A percentile compares a stretch with the other conserved stretches of the same genome.
These are phyloP conservation scores for Aethina tumida DNA, from an alignment of 1,140 invertebrate species.

Conservation along the genomic window DNA sequence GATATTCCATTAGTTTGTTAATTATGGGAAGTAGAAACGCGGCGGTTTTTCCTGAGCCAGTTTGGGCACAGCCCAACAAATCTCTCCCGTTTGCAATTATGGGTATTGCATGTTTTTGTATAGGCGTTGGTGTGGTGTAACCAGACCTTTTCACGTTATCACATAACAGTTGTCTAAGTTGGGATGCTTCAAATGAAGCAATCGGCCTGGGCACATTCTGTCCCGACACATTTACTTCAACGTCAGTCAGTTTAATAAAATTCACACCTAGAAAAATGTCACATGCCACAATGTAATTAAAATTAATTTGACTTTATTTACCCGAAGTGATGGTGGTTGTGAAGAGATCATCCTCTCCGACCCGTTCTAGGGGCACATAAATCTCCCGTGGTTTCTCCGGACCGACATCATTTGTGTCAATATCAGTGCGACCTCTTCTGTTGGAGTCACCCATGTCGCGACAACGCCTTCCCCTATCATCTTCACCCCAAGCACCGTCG, in stretches of 20 bases:
- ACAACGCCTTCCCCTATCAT: too few species aligned
- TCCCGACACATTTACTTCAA: constrained; percentile 70
- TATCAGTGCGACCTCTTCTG: too few species aligned
- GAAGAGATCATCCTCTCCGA: constrained; percentile 63
- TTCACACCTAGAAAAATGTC: constrained; percentile 88
- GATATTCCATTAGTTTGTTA: constrained; percentile 51
- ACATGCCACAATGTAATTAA: too few species aligned
- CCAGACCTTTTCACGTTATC: constrained; percentile 72
- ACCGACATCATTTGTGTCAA: constrained; percentile 4
- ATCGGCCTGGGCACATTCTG: constrained; percentile 55
- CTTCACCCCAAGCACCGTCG: too few species aligned
- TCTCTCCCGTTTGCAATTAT: constrained; percentile 70
- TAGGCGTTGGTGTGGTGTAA: constrained; percentile 83
- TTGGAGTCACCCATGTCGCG: too few species aligned
- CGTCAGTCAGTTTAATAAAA: constrained; percentile 78
- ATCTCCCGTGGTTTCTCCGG: constrained; percentile 43
- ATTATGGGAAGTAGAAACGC: constrained; percentile 91
- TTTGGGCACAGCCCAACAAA: constrained; percentile 96
- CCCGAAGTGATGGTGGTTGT: constrained; percentile 59
- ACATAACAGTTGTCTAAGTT: constrained; percentile 54
- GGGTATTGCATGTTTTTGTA: constrained; percentile 86
- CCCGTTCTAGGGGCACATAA: constrained; percentile 75
- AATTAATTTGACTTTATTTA: constrained; percentile 45
- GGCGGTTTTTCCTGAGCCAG: constrained; percentile 88
- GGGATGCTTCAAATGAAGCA: constrained; percentile 57